Base-by-base conservation (phyloP, 2,888 invertebrate species). In the Julus scandinavius region DNA sequence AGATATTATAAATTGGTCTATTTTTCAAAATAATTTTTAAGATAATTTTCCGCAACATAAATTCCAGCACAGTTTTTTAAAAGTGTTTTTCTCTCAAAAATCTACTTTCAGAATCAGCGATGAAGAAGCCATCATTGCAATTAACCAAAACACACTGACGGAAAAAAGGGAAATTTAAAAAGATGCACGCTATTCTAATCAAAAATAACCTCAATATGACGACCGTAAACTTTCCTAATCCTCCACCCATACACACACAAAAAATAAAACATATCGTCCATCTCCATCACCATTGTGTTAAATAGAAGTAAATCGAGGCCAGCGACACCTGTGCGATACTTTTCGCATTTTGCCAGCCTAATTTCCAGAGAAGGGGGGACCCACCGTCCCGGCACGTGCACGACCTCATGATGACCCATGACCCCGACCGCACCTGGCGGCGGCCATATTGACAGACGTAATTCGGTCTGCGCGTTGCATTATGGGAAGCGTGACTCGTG, bases 321-420 rank as follows among this genome's bases (percentile, higher is more conserved):
- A 72, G 72, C 72, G 72, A 72, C 72, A 72, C 72, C 72, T 72
- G 72, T 72, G 72, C 72, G 72, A 72, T 72, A 72, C 72, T 72
- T 72, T 72, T 72, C 72, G 20, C 20, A 72, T 72, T 72, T 72
- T 9, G 72, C 29, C 20, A n/a, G 20, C 72, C 72, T 72, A n/a
- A 72, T 72, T 72, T 72, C 29, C 63, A 63, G n/a, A n/a, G 63
- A 63, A 15, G 15, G 58, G 63, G 63, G n/a, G 63, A 63, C 63
- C 63, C 72, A 20, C 29, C 72, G 29, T 6, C n/a, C 6, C 20
- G 72, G 72, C 72, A 72, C 72, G 72, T 72, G 72, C 72, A 72
- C 72, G 72, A 72, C 72, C 72, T 20, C 41, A 45, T 20, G 9
- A 29, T 20, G 72, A 72, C 72, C 72, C 72, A n/a, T 72, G 72